Base-by-base conservation (phyloP, 2,113 vertebrate genomes). In the Albula glossodonta region DNA sequence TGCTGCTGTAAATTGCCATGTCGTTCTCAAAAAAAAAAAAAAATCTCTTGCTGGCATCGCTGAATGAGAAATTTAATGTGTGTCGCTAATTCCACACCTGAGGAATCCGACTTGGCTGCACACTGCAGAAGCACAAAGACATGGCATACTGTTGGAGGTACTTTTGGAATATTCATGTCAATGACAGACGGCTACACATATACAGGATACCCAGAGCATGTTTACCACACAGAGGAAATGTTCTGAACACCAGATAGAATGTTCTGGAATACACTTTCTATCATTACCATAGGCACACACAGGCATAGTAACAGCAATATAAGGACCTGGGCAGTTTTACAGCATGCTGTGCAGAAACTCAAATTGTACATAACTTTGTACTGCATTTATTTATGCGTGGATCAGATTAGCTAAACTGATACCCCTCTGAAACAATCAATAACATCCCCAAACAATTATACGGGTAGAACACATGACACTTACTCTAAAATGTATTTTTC, bases 371-470 rank as follows among this genome's bases (percentile, higher is more conserved):
- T 25, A 83, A 78, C 70, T 87, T 25, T 79, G 60, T 83, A 57
- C 82, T 86, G 80, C 31, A 41, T 41, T 88, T 85, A 70, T 85
- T 87, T 86, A 85, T 80, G 60, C 82, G 83, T 82, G 78, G 87
- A 91, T 89, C 87, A 88, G 10, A 7, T 74, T 15, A 86, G 79
- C 88, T 86, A 87, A 86, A 77, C 51, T 89, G 90, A 88, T 90
- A 90, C 92, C 92, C 89, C 84, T 49, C 82, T 66, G 83, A 90
- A 17, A 80, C 82, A 89, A 87, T 90, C 86, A 86, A 92, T 93
- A 88, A 91, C 88, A 84, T 86, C 77, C 78, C 88, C 87, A 91
- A 93, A 92, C 85, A 90, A 90, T 70, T 53, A 51, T 70, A 70
- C 53, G 10, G 57, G 88, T 87, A 90, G 66, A 70, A 78, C 85